Evolutionary conservation across 1,140 invertebrate species (phyloP).

Genomic region (Meloidogyne floridensis): DNA sequence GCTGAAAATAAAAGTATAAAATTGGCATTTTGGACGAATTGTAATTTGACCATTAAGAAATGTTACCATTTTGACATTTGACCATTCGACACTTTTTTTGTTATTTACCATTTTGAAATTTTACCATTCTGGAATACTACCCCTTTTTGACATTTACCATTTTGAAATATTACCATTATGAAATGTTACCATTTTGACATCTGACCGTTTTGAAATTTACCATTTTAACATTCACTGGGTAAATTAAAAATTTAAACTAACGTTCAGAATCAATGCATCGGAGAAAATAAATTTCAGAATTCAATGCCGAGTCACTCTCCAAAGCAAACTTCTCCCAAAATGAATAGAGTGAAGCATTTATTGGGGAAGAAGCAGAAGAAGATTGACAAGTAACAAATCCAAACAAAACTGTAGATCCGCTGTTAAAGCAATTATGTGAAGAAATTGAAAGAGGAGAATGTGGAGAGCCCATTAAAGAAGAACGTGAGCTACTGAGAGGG

Average conservation of each 20-base stretch:
- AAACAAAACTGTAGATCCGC: neutral
- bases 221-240: too few species aligned
- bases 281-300: constrained; percentile 52
- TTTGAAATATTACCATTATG: too few species aligned
- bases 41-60: too few species aligned
- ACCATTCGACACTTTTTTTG: too few species aligned
- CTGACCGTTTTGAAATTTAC: too few species aligned
- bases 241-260: constrained; percentile 29
- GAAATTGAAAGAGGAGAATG: neutral
- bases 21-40: too few species aligned
- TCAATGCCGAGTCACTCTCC: constrained; percentile 2
- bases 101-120: too few species aligned
- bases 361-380: neutral
- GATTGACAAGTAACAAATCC: constrained; percentile 6
- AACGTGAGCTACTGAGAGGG: neutral
- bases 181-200: too few species aligned
- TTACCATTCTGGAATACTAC: too few species aligned
- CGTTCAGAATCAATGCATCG: constrained; percentile 59
- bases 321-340: neutral
- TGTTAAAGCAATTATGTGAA: neutral
- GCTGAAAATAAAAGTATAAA: constrained; percentile 39
- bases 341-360: neutral
- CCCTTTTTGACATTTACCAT: too few species aligned
- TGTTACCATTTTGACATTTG: too few species aligned
- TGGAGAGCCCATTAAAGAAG: constrained; percentile 3